These are phyloP conservation scores for Thaleichthys pacificus DNA, from an alignment of 2,797 vertebrate species.

Conservation along the genomic window DNA sequence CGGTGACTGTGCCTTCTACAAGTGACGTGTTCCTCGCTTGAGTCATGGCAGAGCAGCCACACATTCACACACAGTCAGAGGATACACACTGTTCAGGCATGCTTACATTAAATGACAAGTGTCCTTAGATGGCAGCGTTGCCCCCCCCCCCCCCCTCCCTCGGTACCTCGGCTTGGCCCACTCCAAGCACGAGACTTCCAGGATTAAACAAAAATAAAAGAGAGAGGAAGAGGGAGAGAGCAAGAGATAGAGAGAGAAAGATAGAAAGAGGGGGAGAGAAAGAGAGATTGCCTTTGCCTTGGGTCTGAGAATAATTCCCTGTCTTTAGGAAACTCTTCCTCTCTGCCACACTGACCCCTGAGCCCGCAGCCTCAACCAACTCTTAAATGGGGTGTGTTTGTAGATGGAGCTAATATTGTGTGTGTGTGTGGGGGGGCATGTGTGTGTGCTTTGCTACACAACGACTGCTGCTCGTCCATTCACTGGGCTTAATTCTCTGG, in stretches of 20 bases:
- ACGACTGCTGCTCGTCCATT: constrained; percentile 13
- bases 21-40: constrained; percentile 41
- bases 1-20: constrained; percentile 27
- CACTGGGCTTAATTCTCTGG: constrained; percentile 23
- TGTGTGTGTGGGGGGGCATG: constrained; percentile 16
- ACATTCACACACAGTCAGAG: constrained; percentile 33
- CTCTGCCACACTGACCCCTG: constrained; percentile 56
- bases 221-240: not conserved
- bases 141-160: constrained; percentile 13
- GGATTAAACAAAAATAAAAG: constrained; percentile 32
- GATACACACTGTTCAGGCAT: constrained; percentile 44
- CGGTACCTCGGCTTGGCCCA: not conserved
- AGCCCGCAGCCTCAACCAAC: constrained; percentile 25
- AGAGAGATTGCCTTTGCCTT: constrained; percentile 1
- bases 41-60: constrained; percentile 46
- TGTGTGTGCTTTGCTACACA: constrained; percentile 31
- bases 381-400: constrained; percentile 6
- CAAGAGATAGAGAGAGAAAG: not conserved
- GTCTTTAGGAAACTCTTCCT: not conserved
- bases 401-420: not conserved
- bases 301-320: constrained; percentile 1
- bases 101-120: constrained; percentile 45
- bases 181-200: constrained; percentile 9
- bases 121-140: constrained; percentile 38
- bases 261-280: not conserved